Evolutionary conservation across 2,113 vertebrate species (phyloP).

Genomic region (Phodopus roborovskii): DNA sequence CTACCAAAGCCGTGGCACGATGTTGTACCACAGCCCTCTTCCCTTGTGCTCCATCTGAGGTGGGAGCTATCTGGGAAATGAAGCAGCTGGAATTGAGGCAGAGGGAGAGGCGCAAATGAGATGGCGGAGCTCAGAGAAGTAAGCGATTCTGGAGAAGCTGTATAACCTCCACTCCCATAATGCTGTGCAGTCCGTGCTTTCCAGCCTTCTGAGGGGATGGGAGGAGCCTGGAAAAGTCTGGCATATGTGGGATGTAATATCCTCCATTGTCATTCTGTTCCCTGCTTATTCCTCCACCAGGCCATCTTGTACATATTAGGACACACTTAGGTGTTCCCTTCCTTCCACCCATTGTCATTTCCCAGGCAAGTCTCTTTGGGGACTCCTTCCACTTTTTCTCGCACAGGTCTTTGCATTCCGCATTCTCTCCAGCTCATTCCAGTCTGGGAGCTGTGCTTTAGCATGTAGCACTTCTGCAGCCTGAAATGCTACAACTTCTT

Average conservation of each 20-base stretch:
- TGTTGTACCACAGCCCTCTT: not conserved
- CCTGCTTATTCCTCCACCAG: accelerated
- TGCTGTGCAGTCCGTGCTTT: too few relatives aligned
- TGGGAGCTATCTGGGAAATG: not conserved
- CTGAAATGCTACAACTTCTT: not conserved
- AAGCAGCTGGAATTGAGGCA: not conserved
- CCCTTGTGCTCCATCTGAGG: not conserved
- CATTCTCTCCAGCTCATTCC: not conserved
- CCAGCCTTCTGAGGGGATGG: not conserved
- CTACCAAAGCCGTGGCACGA: not conserved
- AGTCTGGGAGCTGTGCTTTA: not conserved
- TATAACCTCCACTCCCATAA: too few relatives aligned
- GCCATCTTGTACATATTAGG: not conserved
- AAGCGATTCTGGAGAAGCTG: not conserved
- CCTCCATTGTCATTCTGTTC: accelerated
- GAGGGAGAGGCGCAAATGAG: not conserved
- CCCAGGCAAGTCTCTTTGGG: not conserved
- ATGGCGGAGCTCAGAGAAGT: not conserved
- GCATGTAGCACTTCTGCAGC: not conserved
- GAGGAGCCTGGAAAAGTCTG: not conserved
- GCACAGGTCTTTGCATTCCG: not conserved
- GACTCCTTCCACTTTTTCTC: not conserved
- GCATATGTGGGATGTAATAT: not conserved
- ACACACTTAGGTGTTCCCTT: too few relatives aligned
- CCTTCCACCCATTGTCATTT: too few relatives aligned